Conservation (phyloP, 2,113 vertebrate genomes). For the Psephotus haematonotus region DNA sequence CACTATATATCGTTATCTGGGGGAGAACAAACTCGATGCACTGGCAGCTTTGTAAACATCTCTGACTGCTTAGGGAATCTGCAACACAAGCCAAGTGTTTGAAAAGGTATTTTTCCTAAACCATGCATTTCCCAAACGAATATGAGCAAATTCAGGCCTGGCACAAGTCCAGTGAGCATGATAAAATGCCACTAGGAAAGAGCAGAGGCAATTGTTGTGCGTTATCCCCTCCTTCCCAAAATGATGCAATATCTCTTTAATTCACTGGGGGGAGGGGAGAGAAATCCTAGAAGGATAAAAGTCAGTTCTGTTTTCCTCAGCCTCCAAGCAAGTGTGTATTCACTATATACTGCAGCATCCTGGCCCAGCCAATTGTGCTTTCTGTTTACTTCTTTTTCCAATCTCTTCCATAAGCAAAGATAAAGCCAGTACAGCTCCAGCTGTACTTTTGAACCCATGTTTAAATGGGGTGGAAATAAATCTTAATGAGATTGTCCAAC, state of each 20-base stretch:
- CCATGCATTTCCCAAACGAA: background rate
- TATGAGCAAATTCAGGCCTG: background rate
- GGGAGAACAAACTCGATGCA: background rate
- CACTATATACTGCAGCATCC: background rate
- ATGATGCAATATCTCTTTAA: background rate
- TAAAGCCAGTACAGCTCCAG: constrained; percentile 31
- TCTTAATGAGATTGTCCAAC: constrained; percentile 58
- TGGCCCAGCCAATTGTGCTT: background rate
- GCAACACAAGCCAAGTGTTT: background rate
- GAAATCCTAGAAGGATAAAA: background rate
- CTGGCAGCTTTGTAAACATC: background rate
- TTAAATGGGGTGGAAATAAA: constrained; percentile 50
- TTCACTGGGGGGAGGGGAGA: background rate
- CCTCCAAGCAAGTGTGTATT: background rate
- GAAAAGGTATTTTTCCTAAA: background rate
- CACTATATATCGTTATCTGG: background rate
- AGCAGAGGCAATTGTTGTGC: background rate
- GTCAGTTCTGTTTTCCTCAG: background rate
- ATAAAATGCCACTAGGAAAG: background rate
- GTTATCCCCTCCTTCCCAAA: background rate
- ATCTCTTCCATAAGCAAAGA: constrained; percentile 32
- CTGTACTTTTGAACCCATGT: constrained; percentile 57
- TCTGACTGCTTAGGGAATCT: background rate
- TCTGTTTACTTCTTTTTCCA: constrained; percentile 45
- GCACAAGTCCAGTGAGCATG: background rate